Evolutionary conservation across 1,140 invertebrate species (phyloP).

Genomic region (Drosophila melanica): DNA sequence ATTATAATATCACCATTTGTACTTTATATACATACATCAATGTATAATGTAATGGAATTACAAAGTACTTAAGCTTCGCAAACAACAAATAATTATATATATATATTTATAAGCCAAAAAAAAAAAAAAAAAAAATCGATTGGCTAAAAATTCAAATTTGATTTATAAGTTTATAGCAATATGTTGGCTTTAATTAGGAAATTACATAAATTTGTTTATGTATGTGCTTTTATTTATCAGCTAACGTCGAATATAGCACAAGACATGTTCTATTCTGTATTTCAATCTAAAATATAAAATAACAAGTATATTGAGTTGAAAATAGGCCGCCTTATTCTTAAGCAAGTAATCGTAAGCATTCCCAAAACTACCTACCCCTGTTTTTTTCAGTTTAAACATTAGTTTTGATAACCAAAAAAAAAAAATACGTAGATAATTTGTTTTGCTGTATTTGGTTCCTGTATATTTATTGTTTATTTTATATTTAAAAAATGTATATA

Average conservation of each 20-base stretch:
- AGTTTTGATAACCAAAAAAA: not conserved
- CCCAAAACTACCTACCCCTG: not conserved
- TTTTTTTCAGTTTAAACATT: not conserved
- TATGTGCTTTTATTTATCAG: slow-evolving; percentile 1
- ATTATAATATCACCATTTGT: not conserved
- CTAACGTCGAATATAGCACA: not conserved
- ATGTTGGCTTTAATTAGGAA: not conserved
- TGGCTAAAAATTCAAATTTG: not conserved
- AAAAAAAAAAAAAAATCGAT: not conserved
- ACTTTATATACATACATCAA: no score
- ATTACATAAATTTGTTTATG: not conserved
- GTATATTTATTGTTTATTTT: slow-evolving; percentile 2
- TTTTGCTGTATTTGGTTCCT: not conserved
- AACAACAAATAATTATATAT: no score
- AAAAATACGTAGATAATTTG: slow-evolving; percentile 8
- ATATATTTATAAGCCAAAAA: no score
- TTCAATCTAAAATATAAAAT: not conserved
- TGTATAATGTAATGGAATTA: no score
- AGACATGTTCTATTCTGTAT: not conserved
- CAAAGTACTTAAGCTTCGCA: no score
- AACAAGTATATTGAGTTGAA: not conserved
- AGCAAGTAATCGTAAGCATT: slow-evolving; percentile 5
- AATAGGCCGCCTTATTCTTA: not conserved
- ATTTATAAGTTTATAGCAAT: not conserved
- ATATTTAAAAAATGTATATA: not conserved